Conservation (phyloP, 2,113 vertebrate genomes). For the Monopterus albus region DNA sequence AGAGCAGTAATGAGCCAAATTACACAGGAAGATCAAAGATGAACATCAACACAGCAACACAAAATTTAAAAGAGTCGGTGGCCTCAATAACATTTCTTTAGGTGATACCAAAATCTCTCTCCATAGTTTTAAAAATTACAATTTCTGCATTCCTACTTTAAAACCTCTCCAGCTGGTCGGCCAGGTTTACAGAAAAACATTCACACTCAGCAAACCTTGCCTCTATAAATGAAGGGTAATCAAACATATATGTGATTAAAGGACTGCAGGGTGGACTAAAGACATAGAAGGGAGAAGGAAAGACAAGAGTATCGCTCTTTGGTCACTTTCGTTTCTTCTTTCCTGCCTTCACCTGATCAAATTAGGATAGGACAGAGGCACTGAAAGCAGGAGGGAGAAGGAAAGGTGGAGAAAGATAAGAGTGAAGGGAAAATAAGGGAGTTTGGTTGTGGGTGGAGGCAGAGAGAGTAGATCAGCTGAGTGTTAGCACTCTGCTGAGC, state of each 20-base stretch:
- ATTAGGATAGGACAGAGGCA: too few species aligned
- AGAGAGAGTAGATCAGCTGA: constrained; percentile 72
- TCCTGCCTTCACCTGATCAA: not conserved
- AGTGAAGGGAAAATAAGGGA: constrained; percentile 14
- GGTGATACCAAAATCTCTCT: too few species aligned
- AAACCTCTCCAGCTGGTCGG: constrained; percentile 1
- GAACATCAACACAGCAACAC: not conserved
- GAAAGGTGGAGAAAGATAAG: not conserved
- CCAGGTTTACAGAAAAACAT: not conserved
- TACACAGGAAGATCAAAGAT: not conserved
- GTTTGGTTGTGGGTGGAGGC: constrained; percentile 25
- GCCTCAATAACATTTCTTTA: too few species aligned
- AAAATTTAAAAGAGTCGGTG: not conserved
- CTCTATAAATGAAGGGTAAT: constrained; percentile 28
- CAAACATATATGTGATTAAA: constrained; percentile 40
- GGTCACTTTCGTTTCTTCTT: constrained; percentile 10
- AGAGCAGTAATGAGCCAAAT: not conserved
- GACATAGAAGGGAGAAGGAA: not conserved
- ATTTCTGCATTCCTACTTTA: not conserved
- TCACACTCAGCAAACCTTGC: not conserved
- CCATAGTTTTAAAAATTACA: not conserved
- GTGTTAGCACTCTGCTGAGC: constrained; percentile 75
- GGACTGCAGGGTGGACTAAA: not conserved
- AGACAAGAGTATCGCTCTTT: not conserved
- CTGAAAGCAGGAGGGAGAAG: not conserved